Conservation (phyloP, 2,888 invertebrate species). For the Acanthoscelides obtectus region DNA sequence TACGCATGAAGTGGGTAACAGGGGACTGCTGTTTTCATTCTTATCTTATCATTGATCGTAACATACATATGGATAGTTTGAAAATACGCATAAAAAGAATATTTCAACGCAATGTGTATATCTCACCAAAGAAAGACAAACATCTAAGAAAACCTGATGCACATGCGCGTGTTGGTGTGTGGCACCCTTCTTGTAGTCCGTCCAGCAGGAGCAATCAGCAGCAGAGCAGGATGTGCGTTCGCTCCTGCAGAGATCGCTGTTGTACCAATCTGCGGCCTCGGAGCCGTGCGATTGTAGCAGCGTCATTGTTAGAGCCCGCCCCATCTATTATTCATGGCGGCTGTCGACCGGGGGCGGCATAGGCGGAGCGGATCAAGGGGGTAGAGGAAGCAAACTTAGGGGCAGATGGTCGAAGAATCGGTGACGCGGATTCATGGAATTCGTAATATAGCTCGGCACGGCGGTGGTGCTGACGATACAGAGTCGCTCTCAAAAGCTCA, state of each 20-base stretch:
- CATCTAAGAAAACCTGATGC: too few relatives aligned
- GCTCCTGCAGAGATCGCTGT: not conserved
- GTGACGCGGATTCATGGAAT: too few relatives aligned
- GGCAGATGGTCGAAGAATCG: not conserved
- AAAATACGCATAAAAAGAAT: not conserved
- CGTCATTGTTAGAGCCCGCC: slow-evolving; percentile 49
- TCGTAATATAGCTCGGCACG: too few relatives aligned
- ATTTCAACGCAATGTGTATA: not conserved
- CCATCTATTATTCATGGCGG: slow-evolving; percentile 45
- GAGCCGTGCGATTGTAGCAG: slow-evolving; percentile 43
- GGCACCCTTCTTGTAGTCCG: not conserved
- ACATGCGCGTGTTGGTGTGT: not conserved
- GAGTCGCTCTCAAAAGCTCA: too few relatives aligned
- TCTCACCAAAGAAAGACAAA: too few relatives aligned
- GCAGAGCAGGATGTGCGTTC: not conserved
- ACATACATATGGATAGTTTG: not conserved
- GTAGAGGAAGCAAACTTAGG: too few relatives aligned
- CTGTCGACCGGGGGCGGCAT: slow-evolving; percentile 23
- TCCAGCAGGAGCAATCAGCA: not conserved
- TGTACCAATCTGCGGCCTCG: not conserved
- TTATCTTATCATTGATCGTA: too few relatives aligned
- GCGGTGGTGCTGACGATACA: too few relatives aligned
- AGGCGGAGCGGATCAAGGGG: slow-evolving; percentile 1
- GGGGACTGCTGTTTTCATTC: too few relatives aligned
- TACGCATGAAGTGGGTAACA: too few relatives aligned